Base-by-base conservation (phyloP, 2,113 vertebrate genomes). In the Blennius ocellaris region DNA sequence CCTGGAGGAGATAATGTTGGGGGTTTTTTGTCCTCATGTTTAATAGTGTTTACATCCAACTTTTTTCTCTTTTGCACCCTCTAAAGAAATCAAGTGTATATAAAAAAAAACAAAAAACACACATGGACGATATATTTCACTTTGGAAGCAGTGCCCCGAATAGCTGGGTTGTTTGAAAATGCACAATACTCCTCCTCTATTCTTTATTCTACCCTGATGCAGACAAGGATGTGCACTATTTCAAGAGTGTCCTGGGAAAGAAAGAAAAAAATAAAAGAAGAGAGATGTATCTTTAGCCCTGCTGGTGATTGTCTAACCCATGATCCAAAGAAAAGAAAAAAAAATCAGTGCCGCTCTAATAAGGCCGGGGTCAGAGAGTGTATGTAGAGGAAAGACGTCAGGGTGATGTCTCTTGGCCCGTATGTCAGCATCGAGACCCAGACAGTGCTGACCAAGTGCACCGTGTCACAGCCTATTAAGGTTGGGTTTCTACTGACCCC, bases 401-500 rank as follows among this genome's bases (percentile, higher is more conserved):
- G 61, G 68, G 50, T 66, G 61, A 72, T 55, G 60, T 80, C 69
- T 53, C 39, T 16, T 41, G 70, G 69, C 52, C 78, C 37, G 56
- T 1, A 6, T 67, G 68, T 77, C 65, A 80, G 48, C 4, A 47
- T 66, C 59, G 8, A 11, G 47, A 41, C 66, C 61, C 12, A 5
- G 66, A 45, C 36, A 10, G 43, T 74, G 82, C 83, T 80, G 81
- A 87, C 72, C 72, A 51, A 80, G 69, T 76, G 73, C 60, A 17
- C 14, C 2, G 60, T 83, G 83, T 91, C 88, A 75, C 73, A 51
- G 73, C 45, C 61, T 69, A 78, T 86, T 82, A 77, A 45, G 69
- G 71, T 70, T 39, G 6, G 9, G 21, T 30, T 47, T 60, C 65
- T 66, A 64, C 56, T 83, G 76, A 82, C 80, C 80, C 36, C 49